Evolutionary conservation across 1,140 invertebrate genomes (phyloP), one percentile per base, ranked within the genome.

Genomic region (Drosophila melanica): DNA sequence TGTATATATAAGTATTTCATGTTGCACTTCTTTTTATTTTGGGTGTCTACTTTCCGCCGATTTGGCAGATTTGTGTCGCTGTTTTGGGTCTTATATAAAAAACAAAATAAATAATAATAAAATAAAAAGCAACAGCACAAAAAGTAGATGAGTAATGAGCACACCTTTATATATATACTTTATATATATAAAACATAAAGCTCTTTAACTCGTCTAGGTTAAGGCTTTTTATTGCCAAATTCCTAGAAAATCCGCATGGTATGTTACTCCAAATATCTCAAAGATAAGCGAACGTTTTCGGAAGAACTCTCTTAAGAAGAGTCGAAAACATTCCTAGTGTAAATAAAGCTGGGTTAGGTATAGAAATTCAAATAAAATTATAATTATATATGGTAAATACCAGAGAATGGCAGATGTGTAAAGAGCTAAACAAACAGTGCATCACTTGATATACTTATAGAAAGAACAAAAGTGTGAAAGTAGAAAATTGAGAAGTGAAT

Each of bases 141-240:
- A 39, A 67, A 50, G 67, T 51, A 81, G 64, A 87, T 86, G 82
- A 86, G 82, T 86, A 86, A 86, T 86, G 82, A 87, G 82, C 64
- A 82, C 81, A 87, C 42, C 70, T 64, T 39, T 41, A 58, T 35
- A 35, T 35, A 35, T 35, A 35, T 35, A 35, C 0, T 2, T 35
- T 47, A 69, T 37, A 39, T 16, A 35, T 53, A 45, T 42, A 75
- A 55, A 41, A 11, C 8, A 1, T 4, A 12, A 27, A 35, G 33
- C 9, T 35, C 33, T 8, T 2, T 3, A 35, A 35, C 8, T 9
- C 8, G 33, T 35, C 12, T 68, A 50, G 48, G 12, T 42, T 33
- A 14, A 20, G 57, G 58, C 18, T 41, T 51, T 58, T 4, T 27
- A 35, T 74, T 68, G 18, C 65, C 41, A 20, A 39, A 51, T 82